These are phyloP conservation scores for Ostrea denselamellosa DNA, from an alignment of 1,140 invertebrate genomes.

Conservation along the genomic window DNA sequence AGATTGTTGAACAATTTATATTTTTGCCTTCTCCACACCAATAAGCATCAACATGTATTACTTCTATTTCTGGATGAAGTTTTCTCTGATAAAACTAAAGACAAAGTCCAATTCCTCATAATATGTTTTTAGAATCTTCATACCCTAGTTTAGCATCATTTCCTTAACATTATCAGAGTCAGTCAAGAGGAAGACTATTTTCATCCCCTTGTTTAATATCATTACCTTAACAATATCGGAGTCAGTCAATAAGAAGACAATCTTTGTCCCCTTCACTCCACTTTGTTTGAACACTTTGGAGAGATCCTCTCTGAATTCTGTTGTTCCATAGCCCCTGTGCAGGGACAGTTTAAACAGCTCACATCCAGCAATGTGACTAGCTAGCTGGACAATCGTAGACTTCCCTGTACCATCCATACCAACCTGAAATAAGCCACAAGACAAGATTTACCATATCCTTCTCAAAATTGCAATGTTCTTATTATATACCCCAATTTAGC, in stretches of 20 bases:
- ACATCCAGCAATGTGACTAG: constrained; percentile 75
- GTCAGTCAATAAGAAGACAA: constrained; percentile 78
- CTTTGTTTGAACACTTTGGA: constrained; percentile 82
- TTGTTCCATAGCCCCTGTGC: constrained; percentile 87
- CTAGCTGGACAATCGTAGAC: constrained; percentile 73
- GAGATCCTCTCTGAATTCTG: constrained; percentile 88
- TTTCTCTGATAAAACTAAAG: no score
- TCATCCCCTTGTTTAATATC: constrained; percentile 65
- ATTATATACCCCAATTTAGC: no score
- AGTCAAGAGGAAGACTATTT: constrained; percentile 76
- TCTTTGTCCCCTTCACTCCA: constrained; percentile 74
- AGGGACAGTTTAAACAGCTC: constrained; percentile 79
- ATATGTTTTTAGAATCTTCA: neutral
- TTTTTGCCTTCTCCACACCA: no score
- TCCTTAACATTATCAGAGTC: constrained; percentile 84
- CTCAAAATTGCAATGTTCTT: neutral
- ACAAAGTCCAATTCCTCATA: neutral
- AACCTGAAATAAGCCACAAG: constrained; percentile 66
- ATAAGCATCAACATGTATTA: no score
- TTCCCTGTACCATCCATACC: constrained; percentile 78
- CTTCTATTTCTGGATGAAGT: no score
- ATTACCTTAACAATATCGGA: constrained; percentile 83
- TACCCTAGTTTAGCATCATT: neutral
- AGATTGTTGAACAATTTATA: no score
- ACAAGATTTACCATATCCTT: neutral